A percentile compares a stretch with the other conserved stretches of the same genome.
Evolutionary conservation across 2,113 vertebrate genomes (phyloP).

Genomic region (Turdus rufiventris): DNA sequence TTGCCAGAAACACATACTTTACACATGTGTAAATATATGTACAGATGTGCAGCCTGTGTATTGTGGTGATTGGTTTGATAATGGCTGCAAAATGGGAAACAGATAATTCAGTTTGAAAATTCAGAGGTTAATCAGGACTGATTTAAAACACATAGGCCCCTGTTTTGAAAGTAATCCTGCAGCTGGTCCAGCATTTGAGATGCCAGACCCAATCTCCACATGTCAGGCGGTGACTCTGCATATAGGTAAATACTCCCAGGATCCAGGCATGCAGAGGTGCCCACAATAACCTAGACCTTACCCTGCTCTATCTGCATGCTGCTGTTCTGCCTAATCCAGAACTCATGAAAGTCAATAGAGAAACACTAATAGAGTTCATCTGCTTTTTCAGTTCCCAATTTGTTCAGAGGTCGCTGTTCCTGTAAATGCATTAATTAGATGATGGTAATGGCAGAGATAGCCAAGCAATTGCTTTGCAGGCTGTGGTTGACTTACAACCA

Average conservation of each 20-base stretch:
- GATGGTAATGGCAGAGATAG: neutral
- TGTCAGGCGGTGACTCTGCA: neutral
- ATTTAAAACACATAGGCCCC: neutral
- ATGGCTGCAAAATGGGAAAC: neutral
- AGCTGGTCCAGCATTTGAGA: neutral
- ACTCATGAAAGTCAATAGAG: neutral
- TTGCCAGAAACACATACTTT: neutral
- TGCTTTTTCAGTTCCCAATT: neutral
- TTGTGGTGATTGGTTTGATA: neutral
- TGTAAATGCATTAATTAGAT: neutral
- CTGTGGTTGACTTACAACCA: neutral
- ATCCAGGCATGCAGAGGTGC: neutral
- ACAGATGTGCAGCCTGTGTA: neutral
- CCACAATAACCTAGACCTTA: neutral
- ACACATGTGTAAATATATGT: too few relatives aligned
- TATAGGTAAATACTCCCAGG: neutral
- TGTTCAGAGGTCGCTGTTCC: neutral
- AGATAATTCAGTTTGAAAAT: neutral
- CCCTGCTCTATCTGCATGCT: neutral
- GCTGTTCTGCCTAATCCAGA: neutral
- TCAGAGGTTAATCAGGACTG: neutral
- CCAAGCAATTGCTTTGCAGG: neutral
- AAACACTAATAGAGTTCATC: neutral
- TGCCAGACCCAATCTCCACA: accelerated
- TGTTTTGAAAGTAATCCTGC: neutral